Evolutionary conservation across 2,888 invertebrate genomes (phyloP).

Genomic region (Dryocosmus kuriphilus): DNA sequence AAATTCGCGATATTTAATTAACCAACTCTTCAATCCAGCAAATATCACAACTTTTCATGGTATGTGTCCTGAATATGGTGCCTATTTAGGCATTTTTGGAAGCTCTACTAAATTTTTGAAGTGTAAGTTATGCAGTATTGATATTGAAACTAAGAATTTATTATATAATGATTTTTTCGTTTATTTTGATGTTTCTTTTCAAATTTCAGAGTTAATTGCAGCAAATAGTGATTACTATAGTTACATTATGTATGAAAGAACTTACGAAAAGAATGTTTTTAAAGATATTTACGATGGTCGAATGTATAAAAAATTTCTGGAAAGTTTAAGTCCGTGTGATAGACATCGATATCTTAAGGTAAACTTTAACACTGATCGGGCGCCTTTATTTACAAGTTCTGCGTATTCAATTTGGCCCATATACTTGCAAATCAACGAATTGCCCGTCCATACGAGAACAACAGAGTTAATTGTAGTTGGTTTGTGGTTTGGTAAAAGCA

Average conservation of each 20-base stretch:
- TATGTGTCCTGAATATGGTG: conserved; percentile 37
- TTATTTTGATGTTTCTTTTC: conserved; percentile 33
- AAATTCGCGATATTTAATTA: conserved; percentile 45
- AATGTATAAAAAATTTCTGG: too few species aligned
- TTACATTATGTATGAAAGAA: conserved; percentile 36
- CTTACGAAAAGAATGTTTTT: conserved; percentile 37
- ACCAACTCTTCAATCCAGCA: conserved; percentile 35
- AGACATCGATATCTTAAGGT: too few species aligned
- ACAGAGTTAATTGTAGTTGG: too few species aligned
- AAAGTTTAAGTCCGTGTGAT: too few species aligned
- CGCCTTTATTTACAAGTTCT: too few species aligned
- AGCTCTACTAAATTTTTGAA: background rate
- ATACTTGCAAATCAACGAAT: too few species aligned
- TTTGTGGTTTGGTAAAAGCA: too few species aligned
- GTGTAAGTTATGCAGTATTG: conserved; percentile 37
- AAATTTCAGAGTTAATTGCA: conserved; percentile 35
- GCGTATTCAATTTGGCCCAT: too few species aligned
- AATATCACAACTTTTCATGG: conserved; percentile 40
- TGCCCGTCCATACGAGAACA: too few species aligned
- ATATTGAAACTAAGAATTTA: too few species aligned
- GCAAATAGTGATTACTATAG: conserved; percentile 38
- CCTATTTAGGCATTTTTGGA: conserved; percentile 39
- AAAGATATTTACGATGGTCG: too few species aligned
- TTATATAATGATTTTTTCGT: conserved; percentile 41
- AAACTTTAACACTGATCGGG: too few species aligned